A percentile compares a stretch with the other conserved stretches of the same genome.
phyloP scores from a whole-genome alignment of 2,888 invertebrate species.

The Lobophora halterata region DNA sequence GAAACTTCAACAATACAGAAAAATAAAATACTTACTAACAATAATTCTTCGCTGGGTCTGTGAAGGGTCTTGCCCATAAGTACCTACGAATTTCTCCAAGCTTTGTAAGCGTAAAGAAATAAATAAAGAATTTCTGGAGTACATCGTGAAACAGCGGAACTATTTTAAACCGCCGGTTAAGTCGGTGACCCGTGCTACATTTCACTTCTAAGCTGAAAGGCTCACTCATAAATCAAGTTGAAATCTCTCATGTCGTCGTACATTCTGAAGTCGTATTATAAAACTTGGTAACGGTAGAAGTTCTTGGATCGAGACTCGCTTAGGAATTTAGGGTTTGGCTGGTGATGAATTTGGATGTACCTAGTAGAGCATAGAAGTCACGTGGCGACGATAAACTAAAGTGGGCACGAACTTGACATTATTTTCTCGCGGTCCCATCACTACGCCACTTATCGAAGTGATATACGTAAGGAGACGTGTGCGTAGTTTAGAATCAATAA shows the following conservation, averaged over 20 bases:
- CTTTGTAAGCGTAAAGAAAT: too few species aligned
- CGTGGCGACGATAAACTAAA: conserved; percentile 26
- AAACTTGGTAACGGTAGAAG: conserved; percentile 67
- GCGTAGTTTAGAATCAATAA: conserved; percentile 11
- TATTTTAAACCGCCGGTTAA: conserved; percentile 26
- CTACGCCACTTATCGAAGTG: conserved; percentile 13
- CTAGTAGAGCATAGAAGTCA: conserved; percentile 23
- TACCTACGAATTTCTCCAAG: too few species aligned
- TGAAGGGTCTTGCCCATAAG: too few species aligned
- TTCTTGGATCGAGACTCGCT: conserved; percentile 45
- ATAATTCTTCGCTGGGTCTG: too few species aligned
- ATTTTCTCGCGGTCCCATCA: conserved; percentile 20
- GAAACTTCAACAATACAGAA: background rate
- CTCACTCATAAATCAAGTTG: conserved; percentile 54
- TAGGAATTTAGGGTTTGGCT: conserved; percentile 28
- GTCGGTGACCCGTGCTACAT: conserved; percentile 24
- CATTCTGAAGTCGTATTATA: conserved; percentile 54
- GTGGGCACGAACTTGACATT: conserved; percentile 26
- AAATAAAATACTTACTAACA: background rate
- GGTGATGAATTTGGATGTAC: conserved; percentile 46
- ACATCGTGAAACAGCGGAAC: conserved; percentile 13
- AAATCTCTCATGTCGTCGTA: conserved; percentile 49
- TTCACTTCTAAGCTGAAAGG: conserved; percentile 34
- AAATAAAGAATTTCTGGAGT: background rate
- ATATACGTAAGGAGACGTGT: conserved; percentile 15